Conservation (phyloP, 1,140 invertebrate genomes). For the Pseudomyrmex sp. region DNA sequence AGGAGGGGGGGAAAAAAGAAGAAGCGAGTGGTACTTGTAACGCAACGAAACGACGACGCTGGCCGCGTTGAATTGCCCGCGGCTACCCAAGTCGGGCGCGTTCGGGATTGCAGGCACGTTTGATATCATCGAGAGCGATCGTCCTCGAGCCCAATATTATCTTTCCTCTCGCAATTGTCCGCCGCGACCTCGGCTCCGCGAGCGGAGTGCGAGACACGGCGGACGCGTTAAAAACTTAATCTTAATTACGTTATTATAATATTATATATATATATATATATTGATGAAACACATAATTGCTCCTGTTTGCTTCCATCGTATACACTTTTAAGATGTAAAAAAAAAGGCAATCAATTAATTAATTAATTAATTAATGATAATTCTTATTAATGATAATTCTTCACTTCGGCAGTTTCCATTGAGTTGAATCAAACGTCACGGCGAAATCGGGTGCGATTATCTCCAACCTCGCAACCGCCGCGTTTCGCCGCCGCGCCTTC, state of each 20-base stretch:
- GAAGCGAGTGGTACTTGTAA: conserved; percentile 54
- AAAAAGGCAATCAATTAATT: conserved; percentile 49
- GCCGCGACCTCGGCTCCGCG: conserved; percentile 40
- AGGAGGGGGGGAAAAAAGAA: background rate
- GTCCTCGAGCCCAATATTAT: conserved; percentile 85
- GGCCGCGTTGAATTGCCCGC: conserved; percentile 54
- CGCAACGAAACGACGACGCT: conserved; percentile 49
- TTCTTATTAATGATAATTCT: conserved; percentile 33
- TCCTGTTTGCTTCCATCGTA: conserved; percentile 65
- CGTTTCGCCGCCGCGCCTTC: background rate
- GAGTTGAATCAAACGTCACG: conserved; percentile 74
- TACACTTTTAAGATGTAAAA: conserved; percentile 64
- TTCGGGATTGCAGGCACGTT: conserved; percentile 46
- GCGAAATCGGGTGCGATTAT: background rate
- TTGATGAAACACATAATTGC: conserved; percentile 61
- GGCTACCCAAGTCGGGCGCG: conserved; percentile 45
- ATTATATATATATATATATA: no score
- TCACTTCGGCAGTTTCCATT: conserved; percentile 80
- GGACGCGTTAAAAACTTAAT: conserved; percentile 65
- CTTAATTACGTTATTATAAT: conserved; percentile 68
- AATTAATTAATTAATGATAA: conserved; percentile 31
- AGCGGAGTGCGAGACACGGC: conserved; percentile 34
- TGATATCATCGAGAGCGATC: conserved; percentile 73
- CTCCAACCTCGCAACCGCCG: no score
- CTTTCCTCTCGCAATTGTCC: conserved; percentile 60